A percentile compares a stretch with the other conserved stretches of the same genome.
phyloP scores from a whole-genome alignment of 2,113 vertebrate genomes.

The Sturnus vulgaris region DNA sequence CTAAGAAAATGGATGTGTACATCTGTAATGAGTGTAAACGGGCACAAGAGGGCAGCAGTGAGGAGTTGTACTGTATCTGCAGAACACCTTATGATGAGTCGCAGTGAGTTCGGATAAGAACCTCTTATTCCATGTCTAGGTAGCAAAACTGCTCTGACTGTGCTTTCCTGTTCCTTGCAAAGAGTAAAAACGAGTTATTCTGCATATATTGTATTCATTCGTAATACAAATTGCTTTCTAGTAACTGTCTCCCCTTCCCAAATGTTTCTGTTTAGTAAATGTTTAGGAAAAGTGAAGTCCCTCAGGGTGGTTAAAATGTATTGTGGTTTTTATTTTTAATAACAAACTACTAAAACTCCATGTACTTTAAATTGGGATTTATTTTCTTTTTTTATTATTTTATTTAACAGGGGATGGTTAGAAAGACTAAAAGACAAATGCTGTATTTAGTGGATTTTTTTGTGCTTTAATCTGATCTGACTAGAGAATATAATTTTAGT shows the following conservation, averaged over 20 bases:
- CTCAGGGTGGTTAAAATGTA: conserved; percentile 47
- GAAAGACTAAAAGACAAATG: conserved; percentile 44
- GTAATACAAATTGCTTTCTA: conserved; percentile 65
- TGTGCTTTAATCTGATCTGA: conserved; percentile 27
- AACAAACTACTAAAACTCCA: neutral
- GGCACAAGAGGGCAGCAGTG: conserved; percentile 94
- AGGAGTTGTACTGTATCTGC: conserved; percentile 92
- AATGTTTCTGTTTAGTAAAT: conserved; percentile 67
- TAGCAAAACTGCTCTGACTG: conserved; percentile 78
- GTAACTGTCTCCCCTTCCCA: conserved; percentile 54
- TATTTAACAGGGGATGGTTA: neutral
- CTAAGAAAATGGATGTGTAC: conserved; percentile 99
- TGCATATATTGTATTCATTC: conserved; percentile 67
- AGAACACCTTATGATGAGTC: conserved; percentile 89
- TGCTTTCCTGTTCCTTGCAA: conserved; percentile 75
- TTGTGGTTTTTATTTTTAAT: neutral
- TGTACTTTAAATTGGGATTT: neutral
- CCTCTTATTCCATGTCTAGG: conserved; percentile 80
- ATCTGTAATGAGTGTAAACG: conserved; percentile 98
- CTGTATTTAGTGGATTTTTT: conserved; percentile 24
- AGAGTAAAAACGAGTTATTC: conserved; percentile 52
- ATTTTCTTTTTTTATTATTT: neutral
- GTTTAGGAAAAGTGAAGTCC: conserved; percentile 53
- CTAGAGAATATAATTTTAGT: neutral
- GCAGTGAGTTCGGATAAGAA: conserved; percentile 84